Conservation (phyloP, 2,797 vertebrate species). For the Propithecus deckenii region DNA sequence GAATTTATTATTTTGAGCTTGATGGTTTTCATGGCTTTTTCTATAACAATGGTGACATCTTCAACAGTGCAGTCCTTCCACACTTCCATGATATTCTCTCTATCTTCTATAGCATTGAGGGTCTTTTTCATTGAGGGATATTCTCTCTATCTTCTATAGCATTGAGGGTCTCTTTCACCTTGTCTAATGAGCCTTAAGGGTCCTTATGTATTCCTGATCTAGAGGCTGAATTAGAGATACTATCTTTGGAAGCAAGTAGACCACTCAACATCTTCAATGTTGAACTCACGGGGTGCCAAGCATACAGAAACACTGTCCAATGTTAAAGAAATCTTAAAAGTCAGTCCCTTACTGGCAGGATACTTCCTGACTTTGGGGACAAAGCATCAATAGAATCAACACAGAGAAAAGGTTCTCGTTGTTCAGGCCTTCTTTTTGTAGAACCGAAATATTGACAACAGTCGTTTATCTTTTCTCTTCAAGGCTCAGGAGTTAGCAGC, state of each 20-base stretch:
- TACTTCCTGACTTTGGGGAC: neutral
- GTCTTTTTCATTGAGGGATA: neutral
- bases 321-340: neutral
- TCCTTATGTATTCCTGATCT: neutral
- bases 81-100: neutral
- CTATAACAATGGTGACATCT: neutral
- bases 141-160: neutral
- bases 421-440: neutral
- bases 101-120: neutral
- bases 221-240: neutral
- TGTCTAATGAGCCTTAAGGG: neutral
- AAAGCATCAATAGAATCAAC: neutral
- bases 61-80: neutral
- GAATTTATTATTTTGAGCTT: neutral
- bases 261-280: neutral
- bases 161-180: neutral
- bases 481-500: neutral
- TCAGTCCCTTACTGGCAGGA: neutral
- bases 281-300: neutral
- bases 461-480: neutral
- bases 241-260: neutral
- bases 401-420: neutral
- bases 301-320: neutral
- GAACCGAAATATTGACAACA: neutral
- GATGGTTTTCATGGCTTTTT: neutral